phyloP scores from a whole-genome alignment of 1,140 invertebrate species.

The Lordiphosa collinella region DNA sequence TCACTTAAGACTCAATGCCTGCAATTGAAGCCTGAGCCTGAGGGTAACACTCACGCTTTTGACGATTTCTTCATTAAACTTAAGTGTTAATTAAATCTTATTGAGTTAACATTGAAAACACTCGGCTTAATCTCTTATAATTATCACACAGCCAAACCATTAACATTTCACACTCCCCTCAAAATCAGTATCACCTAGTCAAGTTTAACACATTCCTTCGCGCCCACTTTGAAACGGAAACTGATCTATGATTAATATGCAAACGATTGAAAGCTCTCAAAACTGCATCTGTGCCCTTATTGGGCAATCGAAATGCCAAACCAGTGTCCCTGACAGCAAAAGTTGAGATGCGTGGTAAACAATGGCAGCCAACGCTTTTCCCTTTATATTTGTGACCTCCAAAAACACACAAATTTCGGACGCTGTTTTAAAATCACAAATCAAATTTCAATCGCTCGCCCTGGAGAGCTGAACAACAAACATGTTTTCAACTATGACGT shows the following conservation, averaged over 20 bases:
- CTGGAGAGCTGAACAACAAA: slow-evolving; percentile 16
- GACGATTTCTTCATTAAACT: background rate
- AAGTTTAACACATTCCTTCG: slow-evolving; percentile 15
- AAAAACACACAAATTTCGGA: slow-evolving; percentile 14
- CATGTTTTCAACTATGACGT: slow-evolving; percentile 20
- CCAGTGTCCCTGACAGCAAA: slow-evolving; percentile 25
- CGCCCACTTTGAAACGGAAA: slow-evolving; percentile 14
- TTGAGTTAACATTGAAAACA: slow-evolving; percentile 37
- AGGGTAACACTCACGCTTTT: too few species aligned
- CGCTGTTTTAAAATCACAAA: slow-evolving; percentile 18
- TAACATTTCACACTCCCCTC: slow-evolving; percentile 17
- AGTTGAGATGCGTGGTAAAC: slow-evolving; percentile 18
- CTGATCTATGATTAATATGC: slow-evolving; percentile 3
- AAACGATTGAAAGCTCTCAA: background rate
- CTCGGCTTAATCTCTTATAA: slow-evolving; percentile 4
- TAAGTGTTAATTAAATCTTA: slow-evolving; percentile 10
- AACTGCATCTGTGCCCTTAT: slow-evolving; percentile 12
- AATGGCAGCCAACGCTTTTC: slow-evolving; percentile 25
- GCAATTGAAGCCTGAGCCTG: too few species aligned
- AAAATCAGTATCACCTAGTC: background rate
- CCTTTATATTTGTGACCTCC: slow-evolving; percentile 20
- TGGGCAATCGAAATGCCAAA: slow-evolving; percentile 13
- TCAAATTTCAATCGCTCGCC: slow-evolving; percentile 22
- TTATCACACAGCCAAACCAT: slow-evolving; percentile 14
- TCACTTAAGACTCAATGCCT: too few species aligned